Base-by-base conservation (phyloP, 1,140 invertebrate species). In the Meloidogyne hapla region DNA sequence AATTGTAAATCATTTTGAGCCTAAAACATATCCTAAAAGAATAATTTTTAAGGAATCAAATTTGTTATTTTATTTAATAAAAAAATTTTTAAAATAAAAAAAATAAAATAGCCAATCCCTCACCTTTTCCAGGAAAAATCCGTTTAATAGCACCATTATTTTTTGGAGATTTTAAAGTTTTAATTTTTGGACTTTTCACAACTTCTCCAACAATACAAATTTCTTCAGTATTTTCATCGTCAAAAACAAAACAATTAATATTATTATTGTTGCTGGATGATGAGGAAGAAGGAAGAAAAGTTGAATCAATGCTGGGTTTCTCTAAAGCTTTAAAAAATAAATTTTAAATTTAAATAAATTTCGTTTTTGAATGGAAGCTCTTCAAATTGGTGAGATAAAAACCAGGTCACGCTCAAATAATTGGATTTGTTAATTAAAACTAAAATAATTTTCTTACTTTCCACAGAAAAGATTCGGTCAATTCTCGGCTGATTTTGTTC, bases 401-500 rank as follows among this genome's bases (percentile, higher is more conserved):
- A 33, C 4, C 33, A 8, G 33, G 33, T 8, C 33, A 33, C 33
- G 33, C 33, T 33, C n/a, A n/a, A n/a, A n/a, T n/a, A n/a, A n/a
- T n/a, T 33, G 33, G 33, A 33, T 33, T 6, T 33, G 33, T 33
- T 33, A 33, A 33, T 33, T 33, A 6, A 33, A 33, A 33, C 9
- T 33, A 33, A 33, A 33, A 33, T 8, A 33, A 33, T 33, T 33
- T 33, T 33, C 33, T n/a, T 69, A 74, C 71, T 40, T 40, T 75
- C 73, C 10, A 42, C 62, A 21, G 76, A 45, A 42, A 77, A 77
- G 26, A 77, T 48, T 33, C 5, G 26, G 26, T 77, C 63, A 56
- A 76, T 78, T 67, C 77, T 77, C 15, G 75, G 76, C 38, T 67
- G 76, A 33, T 15, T 65, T 28, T 18, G 10, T 4, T 78, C n/a